Evolutionary conservation across 2,797 vertebrate genomes (phyloP).

Genomic region (Gambelia wislizenii): DNA sequence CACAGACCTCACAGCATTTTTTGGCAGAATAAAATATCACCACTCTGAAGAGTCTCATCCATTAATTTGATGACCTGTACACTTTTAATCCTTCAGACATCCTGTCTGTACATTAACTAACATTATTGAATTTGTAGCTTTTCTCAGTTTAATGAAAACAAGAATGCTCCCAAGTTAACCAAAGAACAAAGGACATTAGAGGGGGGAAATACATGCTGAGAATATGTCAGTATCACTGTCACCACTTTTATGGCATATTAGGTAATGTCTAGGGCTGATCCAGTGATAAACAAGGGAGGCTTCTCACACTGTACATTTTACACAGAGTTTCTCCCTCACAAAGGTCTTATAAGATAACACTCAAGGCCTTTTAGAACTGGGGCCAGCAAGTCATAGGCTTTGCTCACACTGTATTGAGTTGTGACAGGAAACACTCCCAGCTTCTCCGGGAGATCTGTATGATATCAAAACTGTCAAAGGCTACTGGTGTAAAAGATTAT

Average conservation of each 20-base stretch:
- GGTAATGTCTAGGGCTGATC: slow-evolving; percentile 6
- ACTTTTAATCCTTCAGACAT: not conserved
- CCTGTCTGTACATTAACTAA: not conserved
- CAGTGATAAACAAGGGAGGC: not conserved
- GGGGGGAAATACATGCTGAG: not conserved
- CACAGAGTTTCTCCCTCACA: not conserved
- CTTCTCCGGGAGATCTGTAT: no score
- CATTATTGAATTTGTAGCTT: not conserved
- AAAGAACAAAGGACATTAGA: not conserved
- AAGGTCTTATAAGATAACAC: no score
- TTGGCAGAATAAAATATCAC: not conserved
- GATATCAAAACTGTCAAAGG: no score
- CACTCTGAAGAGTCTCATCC: not conserved
- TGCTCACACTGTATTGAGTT: no score
- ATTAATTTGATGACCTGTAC: not conserved
- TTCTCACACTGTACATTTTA: not conserved
- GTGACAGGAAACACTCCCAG: no score
- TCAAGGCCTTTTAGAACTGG: fast-evolving
- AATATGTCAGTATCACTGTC: not conserved
- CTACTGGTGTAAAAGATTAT: no score
- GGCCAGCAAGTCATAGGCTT: not conserved
- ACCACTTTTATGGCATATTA: slow-evolving; percentile 13
- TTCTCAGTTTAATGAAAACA: not conserved
- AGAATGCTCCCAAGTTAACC: not conserved
- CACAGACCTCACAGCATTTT: not conserved